Evolutionary conservation across 64 coral and sea anemone species (phyloP), one percentile per base, ranked within the genome.

Genomic region (Dendrophyllia cribrosa): DNA sequence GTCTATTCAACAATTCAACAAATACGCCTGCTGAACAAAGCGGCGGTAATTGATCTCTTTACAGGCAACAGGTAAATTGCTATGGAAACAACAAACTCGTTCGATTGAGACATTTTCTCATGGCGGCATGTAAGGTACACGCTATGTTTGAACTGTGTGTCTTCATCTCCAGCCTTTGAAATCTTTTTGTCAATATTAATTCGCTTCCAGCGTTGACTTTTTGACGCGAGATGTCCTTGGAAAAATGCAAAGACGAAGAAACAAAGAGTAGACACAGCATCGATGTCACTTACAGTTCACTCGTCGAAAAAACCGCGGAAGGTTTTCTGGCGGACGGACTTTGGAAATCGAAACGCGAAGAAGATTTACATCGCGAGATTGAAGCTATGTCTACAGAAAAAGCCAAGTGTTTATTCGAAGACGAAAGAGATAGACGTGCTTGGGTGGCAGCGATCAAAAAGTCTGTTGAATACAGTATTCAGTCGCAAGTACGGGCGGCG

Each of bases 401-500:
- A 90, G 90, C 86, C n/a, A 93, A 93, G 51, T 55, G 80, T 65
- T 85, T 98, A 7, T 98, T 98, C 60, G 78, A 86, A 53, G 93
- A 59, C 26, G 96, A 98, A 20, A 88, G 90, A 52, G 90, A 92
- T 19, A 88, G 87, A 58, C 47, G 70, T 75, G 71, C 74, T 53
- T 98, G 96, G 96, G 72, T 95, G 44, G 74, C 51, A 12, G 90
- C 94, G 4, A 90, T 98, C 12, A 89, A 89, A 46, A 90, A 90
- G 50, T 98, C 96, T 12, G 96, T 98, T 25, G 96, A 98, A 55
- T 67, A 91, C 6, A 95, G 74, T 87, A 95, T 98, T 72, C 93
- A 98, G 44, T 72, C 51, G 9, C 90, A 93, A 86, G 96, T 98
- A 1, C 69, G 96, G 9, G 93, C 87, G 1, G 90, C 75, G 3